phyloP scores from a whole-genome alignment of 1,140 invertebrate species.

The Drosophila subpulchrella region DNA sequence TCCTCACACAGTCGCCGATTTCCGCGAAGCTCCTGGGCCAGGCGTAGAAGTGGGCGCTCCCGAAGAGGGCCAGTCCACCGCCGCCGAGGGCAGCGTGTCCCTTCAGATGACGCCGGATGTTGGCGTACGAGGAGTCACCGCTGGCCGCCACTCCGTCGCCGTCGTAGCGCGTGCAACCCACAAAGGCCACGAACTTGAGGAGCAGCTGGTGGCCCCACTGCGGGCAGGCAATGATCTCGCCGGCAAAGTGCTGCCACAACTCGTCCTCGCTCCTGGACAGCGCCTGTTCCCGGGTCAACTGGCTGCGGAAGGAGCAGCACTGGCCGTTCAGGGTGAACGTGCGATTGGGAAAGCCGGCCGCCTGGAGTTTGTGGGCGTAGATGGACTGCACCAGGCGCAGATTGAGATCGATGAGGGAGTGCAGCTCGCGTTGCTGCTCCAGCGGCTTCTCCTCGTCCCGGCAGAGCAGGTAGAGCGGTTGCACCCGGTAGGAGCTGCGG shows the following conservation, averaged over 20 bases:
- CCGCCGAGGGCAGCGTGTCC: constrained; percentile 95
- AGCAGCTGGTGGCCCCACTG: constrained; percentile 86
- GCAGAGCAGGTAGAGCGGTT: constrained; percentile 91
- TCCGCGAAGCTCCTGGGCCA: constrained; percentile 92
- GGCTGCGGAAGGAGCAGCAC: constrained; percentile 90
- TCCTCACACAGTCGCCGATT: constrained; percentile 87
- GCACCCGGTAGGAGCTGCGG: constrained; percentile 84
- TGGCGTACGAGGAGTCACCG: constrained; percentile 89
- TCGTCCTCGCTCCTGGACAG: constrained; percentile 90
- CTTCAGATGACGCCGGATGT: constrained; percentile 90
- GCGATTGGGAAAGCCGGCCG: constrained; percentile 91
- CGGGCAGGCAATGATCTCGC: constrained; percentile 90
- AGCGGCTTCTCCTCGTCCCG: constrained; percentile 85
- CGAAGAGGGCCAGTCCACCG: constrained; percentile 95
- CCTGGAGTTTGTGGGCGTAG: constrained; percentile 94
- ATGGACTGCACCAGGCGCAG: constrained; percentile 93
- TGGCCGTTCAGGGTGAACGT: constrained; percentile 91
- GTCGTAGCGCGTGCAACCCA: constrained; percentile 93
- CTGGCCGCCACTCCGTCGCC: constrained; percentile 86
- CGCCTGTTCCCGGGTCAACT: constrained; percentile 89
- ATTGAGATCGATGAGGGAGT: constrained; percentile 90
- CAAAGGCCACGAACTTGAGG: constrained; percentile 94
- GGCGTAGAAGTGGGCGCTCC: constrained; percentile 94
- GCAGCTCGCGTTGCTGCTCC: constrained; percentile 74
- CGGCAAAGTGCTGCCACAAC: constrained; percentile 93